Evolutionary conservation across 1,140 invertebrate species (phyloP).

Genomic region (Phthorimaea operculella): DNA sequence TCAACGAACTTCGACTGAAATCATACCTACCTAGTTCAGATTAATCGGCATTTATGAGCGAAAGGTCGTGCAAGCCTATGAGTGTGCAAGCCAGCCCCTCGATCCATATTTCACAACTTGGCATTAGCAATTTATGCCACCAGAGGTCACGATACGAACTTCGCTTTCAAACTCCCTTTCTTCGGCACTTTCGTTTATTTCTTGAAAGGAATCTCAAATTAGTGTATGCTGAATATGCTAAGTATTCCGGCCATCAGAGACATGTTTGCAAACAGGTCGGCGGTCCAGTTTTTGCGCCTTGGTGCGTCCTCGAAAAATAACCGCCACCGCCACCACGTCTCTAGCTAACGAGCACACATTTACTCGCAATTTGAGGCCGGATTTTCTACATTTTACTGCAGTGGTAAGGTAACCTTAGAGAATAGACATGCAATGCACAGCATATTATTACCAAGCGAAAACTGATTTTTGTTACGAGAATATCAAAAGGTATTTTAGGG

Average conservation of each 20-base stretch:
- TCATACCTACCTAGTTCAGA: not conserved
- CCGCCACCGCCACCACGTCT: constrained; percentile 34
- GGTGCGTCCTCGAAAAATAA: constrained; percentile 56
- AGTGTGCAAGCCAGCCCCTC: constrained; percentile 5
- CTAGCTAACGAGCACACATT: constrained; percentile 28
- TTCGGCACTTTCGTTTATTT: constrained; percentile 10
- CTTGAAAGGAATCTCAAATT: constrained; percentile 13
- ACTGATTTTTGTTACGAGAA: too few species aligned
- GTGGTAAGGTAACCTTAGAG: not conserved
- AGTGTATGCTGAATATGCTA: constrained; percentile 9
- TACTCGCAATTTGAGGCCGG: constrained; percentile 8
- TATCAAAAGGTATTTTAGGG: too few species aligned
- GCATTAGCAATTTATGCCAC: constrained; percentile 7
- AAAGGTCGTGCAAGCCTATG: constrained; percentile 4
- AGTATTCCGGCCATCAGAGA: constrained; percentile 10
- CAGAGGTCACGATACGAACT: constrained; percentile 15
- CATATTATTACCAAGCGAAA: too few species aligned
- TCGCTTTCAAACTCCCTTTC: constrained; percentile 17
- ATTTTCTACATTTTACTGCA: not conserved
- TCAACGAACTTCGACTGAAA: too few species aligned
- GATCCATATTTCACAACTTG: constrained; percentile 27
- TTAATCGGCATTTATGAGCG: not conserved
- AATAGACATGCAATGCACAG: too few species aligned
- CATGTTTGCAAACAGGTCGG: constrained; percentile 32
- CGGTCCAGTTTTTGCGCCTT: constrained; percentile 32